phyloP scores from a whole-genome alignment of 2,888 invertebrate species.

The Drosophila cognata region DNA sequence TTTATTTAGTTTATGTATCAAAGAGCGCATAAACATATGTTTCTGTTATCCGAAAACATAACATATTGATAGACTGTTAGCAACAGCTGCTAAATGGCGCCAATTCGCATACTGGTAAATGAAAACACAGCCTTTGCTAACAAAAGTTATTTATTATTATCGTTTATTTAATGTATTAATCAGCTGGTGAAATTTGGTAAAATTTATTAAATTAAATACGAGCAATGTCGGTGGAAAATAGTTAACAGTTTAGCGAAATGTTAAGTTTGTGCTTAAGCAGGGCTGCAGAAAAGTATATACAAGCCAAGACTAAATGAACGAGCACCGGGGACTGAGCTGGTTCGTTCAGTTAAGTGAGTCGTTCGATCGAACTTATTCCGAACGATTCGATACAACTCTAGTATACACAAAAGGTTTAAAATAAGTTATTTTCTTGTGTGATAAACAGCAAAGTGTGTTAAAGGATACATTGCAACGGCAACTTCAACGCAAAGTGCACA shows the following conservation, averaged over 20 bases:
- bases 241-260: neutral
- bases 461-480: slow-evolving; percentile 44
- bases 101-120: neutral
- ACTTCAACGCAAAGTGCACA: slow-evolving; percentile 41
- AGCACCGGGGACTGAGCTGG: neutral
- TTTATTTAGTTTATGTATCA: neutral
- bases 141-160: neutral
- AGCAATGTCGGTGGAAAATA: neutral
- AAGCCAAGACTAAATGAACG: slow-evolving; percentile 6
- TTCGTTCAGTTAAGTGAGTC: slow-evolving; percentile 23
- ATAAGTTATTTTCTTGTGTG: slow-evolving; percentile 69
- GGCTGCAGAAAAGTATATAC: slow-evolving; percentile 5
- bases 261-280: slow-evolving; percentile 6
- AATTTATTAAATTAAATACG: neutral
- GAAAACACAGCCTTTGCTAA: neutral
- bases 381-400: slow-evolving; percentile 57
- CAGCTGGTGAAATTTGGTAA: neutral
- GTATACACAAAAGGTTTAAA: slow-evolving; percentile 78
- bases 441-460: slow-evolving; percentile 53
- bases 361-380: slow-evolving; percentile 45
- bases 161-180: neutral
- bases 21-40: slow-evolving; percentile 31
- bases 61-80: slow-evolving; percentile 5
- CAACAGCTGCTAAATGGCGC: slow-evolving; percentile 11
- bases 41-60: slow-evolving; percentile 1